Conservation (phyloP, 2,797 vertebrate genomes). For the Odontamblyopus rebecca region DNA sequence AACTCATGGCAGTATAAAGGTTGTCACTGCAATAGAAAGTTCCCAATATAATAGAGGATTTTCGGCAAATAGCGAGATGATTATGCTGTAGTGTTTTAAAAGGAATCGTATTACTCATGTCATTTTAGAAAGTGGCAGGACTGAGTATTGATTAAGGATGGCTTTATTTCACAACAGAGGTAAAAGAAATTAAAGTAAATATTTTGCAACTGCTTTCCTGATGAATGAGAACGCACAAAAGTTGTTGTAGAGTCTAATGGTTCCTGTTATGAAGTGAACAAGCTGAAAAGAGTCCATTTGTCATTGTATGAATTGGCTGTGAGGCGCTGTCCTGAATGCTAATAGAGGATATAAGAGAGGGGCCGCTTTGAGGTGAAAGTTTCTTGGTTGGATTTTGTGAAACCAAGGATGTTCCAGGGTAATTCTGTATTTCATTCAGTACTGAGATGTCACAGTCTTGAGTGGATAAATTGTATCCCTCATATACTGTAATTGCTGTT, state of each 20-base stretch:
- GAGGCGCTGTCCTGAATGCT: neutral
- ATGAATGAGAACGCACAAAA: neutral
- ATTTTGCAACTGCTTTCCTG: neutral
- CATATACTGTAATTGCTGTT: too few species aligned
- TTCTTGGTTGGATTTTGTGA: neutral
- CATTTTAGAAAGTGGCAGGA: slow-evolving; percentile 12
- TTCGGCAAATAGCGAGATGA: neutral
- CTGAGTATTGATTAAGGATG: neutral
- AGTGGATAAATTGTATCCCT: neutral
- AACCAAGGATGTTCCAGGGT: neutral
- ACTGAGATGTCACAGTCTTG: neutral
- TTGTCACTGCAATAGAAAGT: neutral
- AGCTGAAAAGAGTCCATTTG: neutral
- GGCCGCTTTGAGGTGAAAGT: neutral
- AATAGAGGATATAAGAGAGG: neutral
- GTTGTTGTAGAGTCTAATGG: neutral
- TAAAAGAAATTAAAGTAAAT: slow-evolving; percentile 8
- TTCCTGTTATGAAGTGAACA: neutral
- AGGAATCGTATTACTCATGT: slow-evolving; percentile 16
- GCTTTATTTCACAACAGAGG: slow-evolving; percentile 3
- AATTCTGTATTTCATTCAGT: neutral
- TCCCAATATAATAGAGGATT: slow-evolving; percentile 11
- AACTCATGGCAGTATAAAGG: slow-evolving; percentile 26
- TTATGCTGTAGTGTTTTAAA: slow-evolving; percentile 11
- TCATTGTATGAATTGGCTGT: neutral